Base-by-base conservation (phyloP, 2,888 invertebrate species). In the Acheta domesticus region DNA sequence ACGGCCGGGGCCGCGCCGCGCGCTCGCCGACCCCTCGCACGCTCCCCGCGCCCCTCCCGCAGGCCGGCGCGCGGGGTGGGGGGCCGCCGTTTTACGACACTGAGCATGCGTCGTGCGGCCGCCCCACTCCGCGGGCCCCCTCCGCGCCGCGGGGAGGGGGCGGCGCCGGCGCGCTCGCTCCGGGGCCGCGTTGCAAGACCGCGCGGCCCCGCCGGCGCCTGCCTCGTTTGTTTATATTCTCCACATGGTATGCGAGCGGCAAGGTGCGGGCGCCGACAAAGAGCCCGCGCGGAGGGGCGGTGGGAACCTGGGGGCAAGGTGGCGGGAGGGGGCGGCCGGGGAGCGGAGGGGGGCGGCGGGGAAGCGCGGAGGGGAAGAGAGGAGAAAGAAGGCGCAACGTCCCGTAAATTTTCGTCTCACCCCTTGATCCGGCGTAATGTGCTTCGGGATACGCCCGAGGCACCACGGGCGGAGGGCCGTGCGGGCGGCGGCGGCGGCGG, bases 171-270 rank as follows among this genome's bases (percentile, higher is more conserved):
- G 74, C 21, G 81, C 82, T 75, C 81, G 76, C 23, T 82, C 11
- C 76, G 79, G 83, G 84, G 83, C 83, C 83, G 82, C 83, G 83
- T 76, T 75, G 80, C 79, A 82, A 81, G 79, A 82, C 82, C 81
- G 84, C 83, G 84, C 80, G 76, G 83, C 83, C 83, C 83, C 81
- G 77, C 77, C 85, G 85, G 86, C 86, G 86, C 86, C 86, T 86
- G 86, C 86, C 86, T 86, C 86, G 87, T 88, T 88, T 88, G 88
- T 88, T 88, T 88, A 88, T 88, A 86, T 87, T 86, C 86, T 86
- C 87, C 88, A 88, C 87, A 87, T 87, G 87, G 81, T 82, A 82
- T 82, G 83, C 82, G 83, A 81, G 82, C 86, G 86, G 87, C 87
- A 86, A 86, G 86, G 87, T 86, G 84, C 84, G 80, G 84, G 80